Evolutionary conservation across 2,888 invertebrate species (phyloP).

Genomic region (Meteorus colon): DNA sequence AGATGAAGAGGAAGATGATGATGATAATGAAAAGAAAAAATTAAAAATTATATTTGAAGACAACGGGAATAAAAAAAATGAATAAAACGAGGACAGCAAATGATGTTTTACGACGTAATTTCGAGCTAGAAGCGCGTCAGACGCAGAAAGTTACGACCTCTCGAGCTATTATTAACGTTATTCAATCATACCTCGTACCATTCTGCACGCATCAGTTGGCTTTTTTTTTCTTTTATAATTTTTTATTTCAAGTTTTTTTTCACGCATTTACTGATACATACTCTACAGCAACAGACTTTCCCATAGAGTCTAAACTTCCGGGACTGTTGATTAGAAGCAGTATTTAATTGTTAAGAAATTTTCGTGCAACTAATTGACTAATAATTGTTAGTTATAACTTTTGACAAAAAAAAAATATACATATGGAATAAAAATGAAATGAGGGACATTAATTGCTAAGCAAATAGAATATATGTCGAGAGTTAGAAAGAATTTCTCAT

Average conservation of each 20-base stretch:
- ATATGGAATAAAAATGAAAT: not conserved
- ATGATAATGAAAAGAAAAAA: slow-evolving; percentile 22
- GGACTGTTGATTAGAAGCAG: slow-evolving; percentile 23
- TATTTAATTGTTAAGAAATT: slow-evolving; percentile 10
- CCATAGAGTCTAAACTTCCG: slow-evolving; percentile 28
- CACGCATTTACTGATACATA: slow-evolving; percentile 16
- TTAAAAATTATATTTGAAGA: slow-evolving; percentile 14
- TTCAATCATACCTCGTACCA: slow-evolving; percentile 60
- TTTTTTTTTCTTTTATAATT: slow-evolving; percentile 17
- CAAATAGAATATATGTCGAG: not conserved
- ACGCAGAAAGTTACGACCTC: slow-evolving; percentile 54
- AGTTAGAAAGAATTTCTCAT: not conserved
- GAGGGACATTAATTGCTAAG: not conserved
- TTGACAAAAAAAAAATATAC: slow-evolving; percentile 5
- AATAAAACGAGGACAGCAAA: slow-evolving; percentile 43
- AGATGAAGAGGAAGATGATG: not conserved
- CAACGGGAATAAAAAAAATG: slow-evolving; percentile 30
- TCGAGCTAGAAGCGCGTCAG: slow-evolving; percentile 50
- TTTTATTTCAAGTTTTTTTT: slow-evolving; percentile 17
- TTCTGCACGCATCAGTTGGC: slow-evolving; percentile 39
- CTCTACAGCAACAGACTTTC: slow-evolving; percentile 22
- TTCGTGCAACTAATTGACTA: slow-evolving; percentile 14
- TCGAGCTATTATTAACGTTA: slow-evolving; percentile 63
- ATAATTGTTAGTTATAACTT: not conserved
- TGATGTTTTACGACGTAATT: slow-evolving; percentile 48